Base-by-base conservation (phyloP, 2,113 vertebrate species). In the Rafetus swinhoei region DNA sequence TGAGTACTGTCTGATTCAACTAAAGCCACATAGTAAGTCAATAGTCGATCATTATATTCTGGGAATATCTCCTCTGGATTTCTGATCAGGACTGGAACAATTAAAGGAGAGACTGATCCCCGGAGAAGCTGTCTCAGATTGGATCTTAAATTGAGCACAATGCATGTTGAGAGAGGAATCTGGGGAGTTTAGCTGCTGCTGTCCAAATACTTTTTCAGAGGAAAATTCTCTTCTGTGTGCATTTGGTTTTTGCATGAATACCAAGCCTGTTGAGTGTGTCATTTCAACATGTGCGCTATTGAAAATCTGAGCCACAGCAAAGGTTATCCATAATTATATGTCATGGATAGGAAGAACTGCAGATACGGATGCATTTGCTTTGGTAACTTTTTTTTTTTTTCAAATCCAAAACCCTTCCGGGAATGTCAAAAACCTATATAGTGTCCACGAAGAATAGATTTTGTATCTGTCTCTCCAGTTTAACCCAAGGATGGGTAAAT, bases 171-270 rank as follows among this genome's bases (percentile, higher is more conserved):
- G 55, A 91, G 57, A 88, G 94, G 84, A 90, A 91, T 92, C 87
- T 92, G 62, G 57, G 92, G 12, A 87, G 77, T 82, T 94, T 90
- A 91, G 82, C 82, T 76, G 84, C 88, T 94, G 77, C 84, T 90
- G 82, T 65, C 77, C 94, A 91, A 95, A 91, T 87, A 90, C 52
- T 85, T 90, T 87, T 84, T 95, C 86, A 91, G 88, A 93, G 45
- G 39, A 93, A 96, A 95, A 90, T 79, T 90, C n/a, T 93, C 87
- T 86, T 82, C 94, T 89, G 29, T 11, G 5, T 93, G 91, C 94
- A 96, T 94, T 94, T 96, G 95, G 93, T 96, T 35, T 72, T 93
- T 96, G 60, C 94, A 95, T 92, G 94, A 94, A 90, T 94, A 74
- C 93, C 83, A 96, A 1, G 4, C 39, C 93, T 96, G 24, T 60